Percentiles rank a stretch among this genome's conserved stretches.
These are phyloP conservation scores for Taphrorychus bicolor DNA, from an alignment of 2,888 invertebrate genomes.

Conservation along the genomic window DNA sequence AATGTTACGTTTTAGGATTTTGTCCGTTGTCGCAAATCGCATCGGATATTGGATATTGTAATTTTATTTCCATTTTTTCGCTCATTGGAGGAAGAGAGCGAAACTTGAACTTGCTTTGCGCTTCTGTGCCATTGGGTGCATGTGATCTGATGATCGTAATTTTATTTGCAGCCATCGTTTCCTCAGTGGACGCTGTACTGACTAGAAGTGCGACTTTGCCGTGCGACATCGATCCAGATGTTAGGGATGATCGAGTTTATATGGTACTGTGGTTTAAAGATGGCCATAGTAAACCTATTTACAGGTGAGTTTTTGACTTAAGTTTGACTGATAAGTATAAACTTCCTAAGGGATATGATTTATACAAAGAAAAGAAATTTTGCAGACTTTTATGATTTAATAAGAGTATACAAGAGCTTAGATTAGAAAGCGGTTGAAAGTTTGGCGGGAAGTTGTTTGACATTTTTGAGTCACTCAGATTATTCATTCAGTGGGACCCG, in stretches of 20 bases:
- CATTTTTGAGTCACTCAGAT: too few species aligned
- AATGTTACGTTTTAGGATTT: constrained; percentile 4
- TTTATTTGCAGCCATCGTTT: constrained; percentile 67
- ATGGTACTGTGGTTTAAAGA: constrained; percentile 94
- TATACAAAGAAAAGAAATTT: background rate
- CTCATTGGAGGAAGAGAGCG: background rate
- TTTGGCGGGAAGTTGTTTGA: too few species aligned
- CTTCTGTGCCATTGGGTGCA: too few species aligned
- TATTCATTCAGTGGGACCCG: too few species aligned
- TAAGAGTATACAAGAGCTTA: too few species aligned
- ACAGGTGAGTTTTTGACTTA: constrained; percentile 69
- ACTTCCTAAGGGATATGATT: background rate
- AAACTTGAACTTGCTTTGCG: background rate
- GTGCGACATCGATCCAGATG: constrained; percentile 83
- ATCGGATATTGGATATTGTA: constrained; percentile 1
- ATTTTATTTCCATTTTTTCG: background rate
- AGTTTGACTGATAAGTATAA: background rate
- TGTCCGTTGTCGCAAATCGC: background rate
- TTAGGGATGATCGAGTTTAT: constrained; percentile 84
- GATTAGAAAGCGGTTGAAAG: too few species aligned
- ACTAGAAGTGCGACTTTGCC: constrained; percentile 85
- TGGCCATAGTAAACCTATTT: constrained; percentile 85
- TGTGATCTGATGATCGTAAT: background rate
- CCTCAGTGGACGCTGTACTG: constrained; percentile 82
- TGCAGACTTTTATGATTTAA: background rate